A percentile compares a stretch with the other conserved stretches of the same genome.
Conservation (phyloP, 2,797 vertebrate genomes). For the Carduelis carduelis region DNA sequence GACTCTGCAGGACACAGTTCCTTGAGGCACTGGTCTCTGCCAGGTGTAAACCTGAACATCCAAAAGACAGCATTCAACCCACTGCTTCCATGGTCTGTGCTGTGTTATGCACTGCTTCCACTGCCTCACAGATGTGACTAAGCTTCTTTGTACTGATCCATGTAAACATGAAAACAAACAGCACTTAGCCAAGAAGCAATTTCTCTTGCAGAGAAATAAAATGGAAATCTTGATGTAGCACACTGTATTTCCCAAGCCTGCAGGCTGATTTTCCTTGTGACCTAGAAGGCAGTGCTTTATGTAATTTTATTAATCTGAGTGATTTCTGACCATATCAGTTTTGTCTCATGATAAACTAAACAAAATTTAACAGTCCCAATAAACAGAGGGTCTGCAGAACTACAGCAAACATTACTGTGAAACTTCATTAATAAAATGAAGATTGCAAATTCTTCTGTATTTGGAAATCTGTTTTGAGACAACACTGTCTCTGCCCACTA, state of each 20-base stretch:
- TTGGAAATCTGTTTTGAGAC: background rate
- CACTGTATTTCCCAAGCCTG: background rate
- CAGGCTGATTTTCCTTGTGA: background rate
- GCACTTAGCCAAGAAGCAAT: background rate
- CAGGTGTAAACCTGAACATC: background rate
- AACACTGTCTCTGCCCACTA: background rate
- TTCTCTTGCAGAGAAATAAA: background rate
- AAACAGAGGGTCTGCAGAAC: background rate
- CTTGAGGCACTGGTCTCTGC: background rate
- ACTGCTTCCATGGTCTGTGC: rapidly evolving
- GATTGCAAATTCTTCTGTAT: background rate
- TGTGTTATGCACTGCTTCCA: background rate
- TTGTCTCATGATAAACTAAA: background rate
- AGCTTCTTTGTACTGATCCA: background rate
- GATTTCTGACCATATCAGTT: background rate
- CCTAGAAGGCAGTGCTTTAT: background rate
- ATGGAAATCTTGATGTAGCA: background rate
- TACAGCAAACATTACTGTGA: background rate
- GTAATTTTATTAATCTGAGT: background rate
- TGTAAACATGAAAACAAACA: background rate
- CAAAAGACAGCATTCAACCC: background rate
- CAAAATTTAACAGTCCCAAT: background rate
- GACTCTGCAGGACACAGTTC: background rate
- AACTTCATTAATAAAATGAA: background rate
- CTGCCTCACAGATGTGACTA: background rate